phyloP scores from a whole-genome alignment of 2,113 vertebrate genomes.

The Clupea harengus region DNA sequence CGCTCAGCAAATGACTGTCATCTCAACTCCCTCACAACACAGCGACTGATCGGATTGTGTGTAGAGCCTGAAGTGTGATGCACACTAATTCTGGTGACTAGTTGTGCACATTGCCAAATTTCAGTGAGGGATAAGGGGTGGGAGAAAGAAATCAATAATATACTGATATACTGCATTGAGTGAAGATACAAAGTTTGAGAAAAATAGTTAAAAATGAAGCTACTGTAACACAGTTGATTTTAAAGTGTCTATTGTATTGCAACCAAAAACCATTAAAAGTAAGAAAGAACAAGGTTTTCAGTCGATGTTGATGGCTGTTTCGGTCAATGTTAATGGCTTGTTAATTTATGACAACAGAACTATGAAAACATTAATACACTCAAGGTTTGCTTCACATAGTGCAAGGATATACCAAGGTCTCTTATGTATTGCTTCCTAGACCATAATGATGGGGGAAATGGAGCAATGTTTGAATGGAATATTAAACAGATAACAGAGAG shows the following conservation, averaged over 20 bases:
- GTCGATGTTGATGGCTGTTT: neutral
- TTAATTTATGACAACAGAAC: neutral
- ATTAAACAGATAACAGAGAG: neutral
- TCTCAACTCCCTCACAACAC: neutral
- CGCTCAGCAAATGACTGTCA: slow-evolving; percentile 43
- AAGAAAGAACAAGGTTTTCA: neutral
- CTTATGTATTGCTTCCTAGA: neutral
- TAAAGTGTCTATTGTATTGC: too few species aligned
- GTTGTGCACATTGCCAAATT: too few species aligned
- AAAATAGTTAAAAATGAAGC: too few species aligned
- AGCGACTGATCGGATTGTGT: too few species aligned
- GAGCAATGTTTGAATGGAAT: neutral
- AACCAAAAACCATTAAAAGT: neutral
- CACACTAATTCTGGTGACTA: too few species aligned
- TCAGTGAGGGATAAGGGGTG: too few species aligned
- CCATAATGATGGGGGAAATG: neutral
- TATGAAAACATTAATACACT: neutral
- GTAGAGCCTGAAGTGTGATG: too few species aligned
- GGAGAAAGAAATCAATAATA: too few species aligned
- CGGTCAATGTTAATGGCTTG: neutral
- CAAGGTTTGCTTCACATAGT: neutral
- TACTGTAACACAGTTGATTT: too few species aligned
- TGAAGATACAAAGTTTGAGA: too few species aligned
- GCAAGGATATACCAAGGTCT: neutral
- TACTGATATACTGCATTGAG: too few species aligned